Evolutionary conservation across 2,797 vertebrate genomes (phyloP).

Genomic region (Gymnoscopelus braueri): DNA sequence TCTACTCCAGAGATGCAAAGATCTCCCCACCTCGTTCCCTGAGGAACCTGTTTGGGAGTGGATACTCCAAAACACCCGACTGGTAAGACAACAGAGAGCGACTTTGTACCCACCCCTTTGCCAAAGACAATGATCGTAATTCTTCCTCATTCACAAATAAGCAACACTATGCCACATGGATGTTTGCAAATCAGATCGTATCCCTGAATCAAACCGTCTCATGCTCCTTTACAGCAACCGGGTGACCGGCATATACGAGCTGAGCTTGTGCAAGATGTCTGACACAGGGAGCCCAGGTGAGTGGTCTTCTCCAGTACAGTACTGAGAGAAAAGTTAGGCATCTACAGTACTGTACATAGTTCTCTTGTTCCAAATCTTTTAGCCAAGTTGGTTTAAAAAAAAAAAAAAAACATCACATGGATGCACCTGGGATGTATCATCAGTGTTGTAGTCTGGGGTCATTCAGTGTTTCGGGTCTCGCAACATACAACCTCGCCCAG

Average conservation of each 20-base stretch:
- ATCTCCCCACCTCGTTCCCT: slow-evolving; percentile 95
- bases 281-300: slow-evolving; percentile 97
- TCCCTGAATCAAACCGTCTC: not conserved
- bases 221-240: slow-evolving; percentile 87
- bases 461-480: no score
- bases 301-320: slow-evolving; percentile 28
- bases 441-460: no score
- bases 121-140: not conserved
- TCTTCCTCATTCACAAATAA: not conserved
- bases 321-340: not conserved
- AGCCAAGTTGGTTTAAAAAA: no score
- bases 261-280: slow-evolving; percentile 97
- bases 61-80: slow-evolving; percentile 95
- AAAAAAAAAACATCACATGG: no score
- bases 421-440: no score
- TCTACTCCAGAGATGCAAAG: slow-evolving; percentile 96
- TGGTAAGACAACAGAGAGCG: slow-evolving; percentile 78
- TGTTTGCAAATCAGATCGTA: not conserved
- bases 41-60: slow-evolving; percentile 94
- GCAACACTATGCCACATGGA: not conserved
- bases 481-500: no score
- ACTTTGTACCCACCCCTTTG: not conserved
- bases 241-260: slow-evolving; percentile 96
- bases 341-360: no score
- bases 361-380: no score